Conservation (phyloP, 1,140 invertebrate species). For the Drosophila kohkoa region DNA sequence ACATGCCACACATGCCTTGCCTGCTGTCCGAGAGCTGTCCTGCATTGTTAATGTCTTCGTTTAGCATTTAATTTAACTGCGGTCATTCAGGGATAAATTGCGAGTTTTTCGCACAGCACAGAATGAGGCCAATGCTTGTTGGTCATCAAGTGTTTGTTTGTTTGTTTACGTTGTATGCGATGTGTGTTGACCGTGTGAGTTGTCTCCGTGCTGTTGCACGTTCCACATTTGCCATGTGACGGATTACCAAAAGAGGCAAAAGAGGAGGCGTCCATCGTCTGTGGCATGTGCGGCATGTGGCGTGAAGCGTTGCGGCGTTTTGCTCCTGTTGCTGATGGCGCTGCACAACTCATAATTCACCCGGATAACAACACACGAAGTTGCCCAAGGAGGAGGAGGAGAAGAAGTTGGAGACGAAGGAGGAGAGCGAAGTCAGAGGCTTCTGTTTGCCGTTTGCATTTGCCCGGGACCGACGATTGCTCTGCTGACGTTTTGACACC, state of each 20-base stretch:
- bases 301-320: neutral
- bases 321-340: slow-evolving; percentile 41
- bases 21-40: slow-evolving; percentile 20
- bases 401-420: slow-evolving; percentile 15
- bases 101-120: slow-evolving; percentile 41
- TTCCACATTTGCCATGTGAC: slow-evolving; percentile 39
- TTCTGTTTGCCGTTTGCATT: slow-evolving; percentile 55
- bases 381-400: neutral
- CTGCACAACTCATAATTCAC: slow-evolving; percentile 75
- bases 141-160: slow-evolving; percentile 6
- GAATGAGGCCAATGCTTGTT: slow-evolving; percentile 1
- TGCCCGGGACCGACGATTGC: slow-evolving; percentile 44
- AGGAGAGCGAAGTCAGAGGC: neutral
- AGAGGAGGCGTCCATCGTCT: slow-evolving; percentile 22
- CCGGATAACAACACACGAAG: slow-evolving; percentile 64
- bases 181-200: neutral
- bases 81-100: slow-evolving; percentile 52
- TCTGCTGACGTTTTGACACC: slow-evolving; percentile 81
- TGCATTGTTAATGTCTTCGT: slow-evolving; percentile 64
- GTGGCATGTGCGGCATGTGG: slow-evolving; percentile 12
- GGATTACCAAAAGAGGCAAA: slow-evolving; percentile 35
- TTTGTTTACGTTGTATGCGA: too few species aligned
- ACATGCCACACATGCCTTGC: neutral
- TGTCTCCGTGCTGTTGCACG: neutral
- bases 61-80: slow-evolving; percentile 72